Evolutionary conservation across 1,140 invertebrate species (phyloP), one percentile per base, ranked within the genome.

Genomic region (Colletes latitarsis): DNA sequence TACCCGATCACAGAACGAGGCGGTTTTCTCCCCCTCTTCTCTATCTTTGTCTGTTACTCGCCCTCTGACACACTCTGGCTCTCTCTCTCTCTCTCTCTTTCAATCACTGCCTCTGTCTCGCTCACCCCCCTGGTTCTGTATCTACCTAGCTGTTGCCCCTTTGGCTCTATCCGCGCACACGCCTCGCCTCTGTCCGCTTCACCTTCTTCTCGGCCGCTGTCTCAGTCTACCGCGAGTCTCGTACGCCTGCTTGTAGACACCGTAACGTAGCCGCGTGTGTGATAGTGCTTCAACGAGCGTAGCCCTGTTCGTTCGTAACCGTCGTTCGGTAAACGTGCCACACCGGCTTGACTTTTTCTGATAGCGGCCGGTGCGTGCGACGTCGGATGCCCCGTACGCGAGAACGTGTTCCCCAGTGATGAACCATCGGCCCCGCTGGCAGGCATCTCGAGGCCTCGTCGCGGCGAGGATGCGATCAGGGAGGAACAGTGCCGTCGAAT

Each of bases 151-250:
- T 72, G 41, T 79, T 71, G 71, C 75, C 76, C 78, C 66, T 79
- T 73, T 84, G 77, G 57, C 52, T 70, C 66, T 74, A 78, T 77
- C 55, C 75, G 82, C 72, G 78, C 72, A 75, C 78, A 80, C 72
- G 70, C 78, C 78, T 74, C 78, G 71, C 72, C 41, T 77, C 75
- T 77, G 67, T 77, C 62, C 82, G 41, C 76, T 53, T 80, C 67
- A 60, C 46, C 82, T 78, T 83, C 66, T 71, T 67, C 64, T 72
- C 77, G 58, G 10, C 72, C 77, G 77, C 62, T 79, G 83, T 84
- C 82, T 81, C 77, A 84, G 83, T 85, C 62, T 69, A 81, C n/a
- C 82, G 83, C 83, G 83, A 84, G 83, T 84, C 82, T 76, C 76
- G 82, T 72, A 57, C 72, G 83, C 76, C 52, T 69, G 75, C 60